Percentiles rank a stretch among this genome's conserved stretches.
Evolutionary conservation across 2,888 invertebrate genomes (phyloP).

Genomic region (Mantis religiosa): DNA sequence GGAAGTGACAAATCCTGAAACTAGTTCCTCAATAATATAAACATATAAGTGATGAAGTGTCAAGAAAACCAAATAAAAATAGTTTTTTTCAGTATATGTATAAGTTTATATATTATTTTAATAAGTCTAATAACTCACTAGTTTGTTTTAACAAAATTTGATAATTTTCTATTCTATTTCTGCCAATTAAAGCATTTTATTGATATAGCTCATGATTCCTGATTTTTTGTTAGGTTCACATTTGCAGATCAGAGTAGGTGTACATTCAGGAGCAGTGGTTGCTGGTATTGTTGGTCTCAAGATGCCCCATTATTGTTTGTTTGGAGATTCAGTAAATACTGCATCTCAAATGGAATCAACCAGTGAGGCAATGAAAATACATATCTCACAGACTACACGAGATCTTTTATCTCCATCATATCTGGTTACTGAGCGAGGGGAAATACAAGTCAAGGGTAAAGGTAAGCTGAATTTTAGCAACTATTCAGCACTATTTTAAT

Average conservation of each 20-base stretch:
- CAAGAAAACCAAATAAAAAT: too few relatives aligned
- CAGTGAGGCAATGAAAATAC: slow-evolving; percentile 88
- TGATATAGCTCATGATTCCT: too few relatives aligned
- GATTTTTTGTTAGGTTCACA: slow-evolving; percentile 59
- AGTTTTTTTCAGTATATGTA: too few relatives aligned
- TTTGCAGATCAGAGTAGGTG: slow-evolving; percentile 77
- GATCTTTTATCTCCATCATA: slow-evolving; percentile 71
- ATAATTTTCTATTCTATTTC: too few relatives aligned
- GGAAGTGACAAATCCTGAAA: too few relatives aligned
- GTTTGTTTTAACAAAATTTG: too few relatives aligned
- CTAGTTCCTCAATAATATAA: too few relatives aligned
- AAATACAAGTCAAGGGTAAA: slow-evolving; percentile 88
- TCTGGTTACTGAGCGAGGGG: slow-evolving; percentile 71
- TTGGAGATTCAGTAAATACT: slow-evolving; percentile 88
- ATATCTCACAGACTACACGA: slow-evolving; percentile 86
- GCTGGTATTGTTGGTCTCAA: slow-evolving; percentile 92
- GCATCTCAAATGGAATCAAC: slow-evolving; percentile 92
- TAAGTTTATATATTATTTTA: too few relatives aligned
- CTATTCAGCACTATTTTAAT: too few relatives aligned
- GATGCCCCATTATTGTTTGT: slow-evolving; percentile 83
- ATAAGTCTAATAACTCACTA: too few relatives aligned
- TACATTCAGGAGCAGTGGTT: slow-evolving; percentile 70
- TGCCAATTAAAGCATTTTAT: too few relatives aligned
- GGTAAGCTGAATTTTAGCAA: slow-evolving; percentile 48
- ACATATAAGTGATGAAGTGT: too few relatives aligned